Percentiles rank a stretch among this genome's conserved stretches.
These are phyloP conservation scores for Prionailurus bengalensis DNA, from an alignment of 2,113 vertebrate genomes.

Conservation along the genomic window DNA sequence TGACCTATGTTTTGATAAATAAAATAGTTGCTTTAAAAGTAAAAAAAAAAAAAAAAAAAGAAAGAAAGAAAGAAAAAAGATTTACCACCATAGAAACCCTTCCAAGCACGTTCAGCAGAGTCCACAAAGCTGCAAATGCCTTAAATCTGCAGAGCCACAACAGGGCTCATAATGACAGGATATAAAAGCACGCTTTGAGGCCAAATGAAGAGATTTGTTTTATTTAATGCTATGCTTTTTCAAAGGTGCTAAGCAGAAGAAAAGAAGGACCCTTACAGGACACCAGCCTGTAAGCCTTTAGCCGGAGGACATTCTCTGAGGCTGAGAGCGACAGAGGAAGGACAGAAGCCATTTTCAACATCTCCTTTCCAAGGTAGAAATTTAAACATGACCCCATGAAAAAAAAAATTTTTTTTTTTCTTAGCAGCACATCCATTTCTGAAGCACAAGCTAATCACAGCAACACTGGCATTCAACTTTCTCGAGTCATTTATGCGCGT, in stretches of 20 bases:
- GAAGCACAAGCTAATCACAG: slow-evolving; percentile 58
- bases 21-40: slow-evolving; percentile 69
- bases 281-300: not conserved
- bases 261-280: not conserved
- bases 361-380: slow-evolving; percentile 69
- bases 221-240: slow-evolving; percentile 79
- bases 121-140: slow-evolving; percentile 77
- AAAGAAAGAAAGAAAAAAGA: not conserved
- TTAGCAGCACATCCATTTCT: slow-evolving; percentile 60
- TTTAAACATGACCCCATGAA: slow-evolving; percentile 63
- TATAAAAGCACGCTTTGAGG: slow-evolving; percentile 83
- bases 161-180: slow-evolving; percentile 73
- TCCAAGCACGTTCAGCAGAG: slow-evolving; percentile 73
- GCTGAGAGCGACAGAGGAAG: not conserved
- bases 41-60: not conserved
- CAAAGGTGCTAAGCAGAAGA: slow-evolving; percentile 54
- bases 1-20: slow-evolving; percentile 74
- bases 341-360: slow-evolving; percentile 56
- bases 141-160: slow-evolving; percentile 80
- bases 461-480: slow-evolving; percentile 72
- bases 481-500: slow-evolving; percentile 60
- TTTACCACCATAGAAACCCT: slow-evolving; percentile 70
- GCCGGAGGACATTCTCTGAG: not conserved
- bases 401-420: not conserved
- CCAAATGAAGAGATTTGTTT: slow-evolving; percentile 83